Conservation (phyloP, 1,140 invertebrate genomes). For the Maniola jurtina region DNA sequence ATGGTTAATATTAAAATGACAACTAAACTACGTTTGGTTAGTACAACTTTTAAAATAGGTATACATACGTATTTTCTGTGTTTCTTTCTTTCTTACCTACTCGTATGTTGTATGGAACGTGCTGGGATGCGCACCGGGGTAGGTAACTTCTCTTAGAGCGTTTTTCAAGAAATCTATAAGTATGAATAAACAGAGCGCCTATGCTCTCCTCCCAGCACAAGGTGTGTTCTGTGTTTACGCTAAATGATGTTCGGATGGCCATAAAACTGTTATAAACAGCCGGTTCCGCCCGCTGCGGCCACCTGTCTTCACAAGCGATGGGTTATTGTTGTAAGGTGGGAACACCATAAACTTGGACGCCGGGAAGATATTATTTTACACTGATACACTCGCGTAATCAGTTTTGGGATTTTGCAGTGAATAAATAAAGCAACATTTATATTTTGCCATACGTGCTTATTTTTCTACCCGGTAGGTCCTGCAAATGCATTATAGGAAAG, state of each 20-base stretch:
- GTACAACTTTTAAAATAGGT: too few species aligned
- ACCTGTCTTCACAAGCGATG: conserved; percentile 34
- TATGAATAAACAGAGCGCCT: neutral
- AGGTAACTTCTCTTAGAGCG: too few species aligned
- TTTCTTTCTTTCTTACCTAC: too few species aligned
- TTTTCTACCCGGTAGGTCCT: too few species aligned
- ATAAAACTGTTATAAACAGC: conserved; percentile 43
- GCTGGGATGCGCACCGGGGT: too few species aligned
- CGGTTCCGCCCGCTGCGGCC: conserved; percentile 47
- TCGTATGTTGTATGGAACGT: too few species aligned
- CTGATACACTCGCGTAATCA: neutral
- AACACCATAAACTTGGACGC: conserved; percentile 4
- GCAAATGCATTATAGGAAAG: too few species aligned
- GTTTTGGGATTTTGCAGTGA: conserved; percentile 1
- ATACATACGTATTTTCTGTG: too few species aligned
- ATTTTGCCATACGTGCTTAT: neutral
- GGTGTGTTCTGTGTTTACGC: conserved; percentile 32
- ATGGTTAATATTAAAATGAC: too few species aligned
- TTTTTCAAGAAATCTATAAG: too few species aligned
- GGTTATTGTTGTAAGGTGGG: conserved; percentile 25
- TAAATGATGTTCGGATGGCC: conserved; percentile 29
- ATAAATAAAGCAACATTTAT: neutral
- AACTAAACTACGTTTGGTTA: too few species aligned
- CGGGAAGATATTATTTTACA: conserved; percentile 5
- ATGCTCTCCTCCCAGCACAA: conserved; percentile 7